phyloP scores from a whole-genome alignment of 2,113 vertebrate species.

The Nesoenas mayeri region DNA sequence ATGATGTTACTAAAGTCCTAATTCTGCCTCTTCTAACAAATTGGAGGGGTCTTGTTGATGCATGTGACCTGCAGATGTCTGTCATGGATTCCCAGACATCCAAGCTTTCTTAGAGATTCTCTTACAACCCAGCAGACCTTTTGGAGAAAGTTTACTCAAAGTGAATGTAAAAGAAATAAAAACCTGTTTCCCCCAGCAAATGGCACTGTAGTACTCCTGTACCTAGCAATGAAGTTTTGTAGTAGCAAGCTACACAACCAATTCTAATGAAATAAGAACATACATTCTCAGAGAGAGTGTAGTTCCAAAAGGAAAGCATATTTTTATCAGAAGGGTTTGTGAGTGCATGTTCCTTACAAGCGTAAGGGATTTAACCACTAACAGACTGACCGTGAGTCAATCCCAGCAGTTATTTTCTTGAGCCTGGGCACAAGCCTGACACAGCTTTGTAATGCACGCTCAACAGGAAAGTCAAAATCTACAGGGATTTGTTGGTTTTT shows the following conservation, averaged over 20 bases:
- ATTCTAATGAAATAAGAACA: background rate
- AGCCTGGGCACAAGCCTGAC: background rate
- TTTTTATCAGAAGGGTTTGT: background rate
- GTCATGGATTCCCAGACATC: background rate
- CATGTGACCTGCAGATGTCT: fast-evolving
- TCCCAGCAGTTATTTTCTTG: background rate
- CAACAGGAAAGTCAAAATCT: background rate
- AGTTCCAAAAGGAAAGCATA: background rate
- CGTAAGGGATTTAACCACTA: background rate
- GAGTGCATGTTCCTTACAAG: background rate
- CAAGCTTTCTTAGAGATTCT: background rate
- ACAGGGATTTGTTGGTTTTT: background rate
- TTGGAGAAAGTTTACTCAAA: background rate
- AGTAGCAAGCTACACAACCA: background rate
- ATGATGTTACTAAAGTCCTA: background rate
- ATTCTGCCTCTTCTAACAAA: background rate
- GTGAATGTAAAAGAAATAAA: background rate
- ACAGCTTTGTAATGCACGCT: background rate
- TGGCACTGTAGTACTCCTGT: background rate
- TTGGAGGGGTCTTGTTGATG: background rate
- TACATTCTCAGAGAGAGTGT: background rate
- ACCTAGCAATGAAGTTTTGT: background rate
- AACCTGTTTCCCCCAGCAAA: background rate
- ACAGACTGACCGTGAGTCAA: background rate
- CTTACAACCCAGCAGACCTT: background rate